Evolutionary conservation across 1,140 invertebrate genomes (phyloP), one percentile per base, ranked within the genome.

Genomic region (Amyelois transitella): DNA sequence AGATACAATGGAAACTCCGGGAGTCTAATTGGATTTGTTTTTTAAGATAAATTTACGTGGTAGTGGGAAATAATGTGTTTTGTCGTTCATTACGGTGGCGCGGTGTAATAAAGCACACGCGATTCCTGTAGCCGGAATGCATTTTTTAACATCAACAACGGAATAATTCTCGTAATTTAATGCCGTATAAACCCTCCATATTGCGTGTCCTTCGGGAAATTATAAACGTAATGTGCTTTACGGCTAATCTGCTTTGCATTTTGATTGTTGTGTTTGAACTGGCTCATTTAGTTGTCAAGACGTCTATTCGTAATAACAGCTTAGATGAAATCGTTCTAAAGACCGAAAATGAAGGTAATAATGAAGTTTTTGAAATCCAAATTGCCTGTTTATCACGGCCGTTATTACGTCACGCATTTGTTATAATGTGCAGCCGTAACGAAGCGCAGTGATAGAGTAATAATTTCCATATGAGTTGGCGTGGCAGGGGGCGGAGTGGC

Each of bases 121-220:
- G 72, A 84, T 77, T 77, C 74, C 72, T 67, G 68, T 62, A 72
- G 66, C 60, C 61, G 72, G 81, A 84, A 81, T 81, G 78, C 78
- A 81, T 84, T 84, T 84, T 48, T 48, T 48, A 81, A 80, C 77
- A 83, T 71, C 72, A 72, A 71, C 70, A 68, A 69, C 66, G 75
- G 72, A 77, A 77, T 74, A 78, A 81, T 77, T 76, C 72, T 58
- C 62, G 75, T 75, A 81, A 77, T 78, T 78, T 79, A 76, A 72
- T 72, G 64, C 64, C 67, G 64, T 75, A 69, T 69, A 64, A 62
- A 63, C 57, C 63, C 68, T 63, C 43, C 20, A 58, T 73, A 72
- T 81, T 74, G 81, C 79, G 79, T 84, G 79, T 70, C 58, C 56
- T 55, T 55, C 64, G 48, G 60, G 62, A 62, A 72, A 69, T 66